Percentiles rank a stretch among this genome's conserved stretches.
Evolutionary conservation across 1,140 invertebrate genomes (phyloP).

Genomic region (Drosophila lacertosa): DNA sequence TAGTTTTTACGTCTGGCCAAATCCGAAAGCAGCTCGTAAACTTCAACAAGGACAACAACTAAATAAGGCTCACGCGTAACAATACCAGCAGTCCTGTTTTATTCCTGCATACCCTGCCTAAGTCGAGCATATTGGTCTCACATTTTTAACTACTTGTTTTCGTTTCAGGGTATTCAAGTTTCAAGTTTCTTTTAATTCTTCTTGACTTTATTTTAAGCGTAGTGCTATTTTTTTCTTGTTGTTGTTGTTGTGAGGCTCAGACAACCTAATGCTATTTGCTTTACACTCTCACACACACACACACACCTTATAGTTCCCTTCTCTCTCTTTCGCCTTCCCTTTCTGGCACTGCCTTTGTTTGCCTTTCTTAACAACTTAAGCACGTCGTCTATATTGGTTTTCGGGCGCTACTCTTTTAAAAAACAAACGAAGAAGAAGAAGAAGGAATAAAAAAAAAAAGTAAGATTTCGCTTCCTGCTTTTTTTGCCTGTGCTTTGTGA

Average conservation of each 20-base stretch:
- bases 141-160: neutral
- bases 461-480: constrained; percentile 72
- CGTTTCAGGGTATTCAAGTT: constrained; percentile 12
- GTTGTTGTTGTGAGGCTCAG: constrained; percentile 73
- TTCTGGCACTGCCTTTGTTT: constrained; percentile 60
- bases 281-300: constrained; percentile 45
- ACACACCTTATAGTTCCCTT: constrained; percentile 30
- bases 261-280: constrained; percentile 81
- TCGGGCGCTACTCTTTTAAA: constrained; percentile 62
- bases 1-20: constrained; percentile 78
- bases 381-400: constrained; percentile 80
- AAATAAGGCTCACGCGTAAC: constrained; percentile 69
- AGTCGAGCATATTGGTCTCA: no score
- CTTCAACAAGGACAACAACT: constrained; percentile 73
- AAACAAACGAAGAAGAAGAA: no score
- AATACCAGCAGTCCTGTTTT: constrained; percentile 50
- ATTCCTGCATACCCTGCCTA: constrained; percentile 13
- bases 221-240: constrained; percentile 36
- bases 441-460: no score
- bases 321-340: neutral
- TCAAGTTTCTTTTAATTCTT: constrained; percentile 9
- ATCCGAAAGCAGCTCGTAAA: constrained; percentile 77
- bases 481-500: constrained; percentile 78
- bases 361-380: constrained; percentile 80
- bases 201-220: constrained; percentile 54